Base-by-base conservation (phyloP, 2,113 vertebrate genomes). In the Pygoscelis adeliae region DNA sequence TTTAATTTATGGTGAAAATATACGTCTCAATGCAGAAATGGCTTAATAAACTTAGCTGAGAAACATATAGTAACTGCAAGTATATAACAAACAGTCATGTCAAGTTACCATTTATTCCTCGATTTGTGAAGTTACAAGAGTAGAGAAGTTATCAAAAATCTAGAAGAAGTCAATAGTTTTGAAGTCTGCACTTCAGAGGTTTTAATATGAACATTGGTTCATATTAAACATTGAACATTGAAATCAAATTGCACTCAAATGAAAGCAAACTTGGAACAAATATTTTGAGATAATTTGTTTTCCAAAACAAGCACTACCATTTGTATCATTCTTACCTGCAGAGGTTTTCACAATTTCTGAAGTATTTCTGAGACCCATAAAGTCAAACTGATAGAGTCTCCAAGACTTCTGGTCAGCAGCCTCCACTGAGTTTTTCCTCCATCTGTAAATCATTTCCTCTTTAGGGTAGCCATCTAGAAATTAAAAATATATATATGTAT, bases 371-470 rank as follows among this genome's bases (percentile, higher is more conserved):
- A 99, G 98, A 80, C 99, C 99, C 99, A 99, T 99, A 95, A 99
- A 99, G 81, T 99, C 99, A 98, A 99, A 99, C 96, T 99, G 99
- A 96, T 99, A 99, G 32, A 99, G 99, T 80, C 99, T 98, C 99
- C 99, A 99, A 85, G 99, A 99, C 89, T 99, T 99, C 96, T 99
- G 99, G 97, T 99, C 99, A 11, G 99, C 98, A 27, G 99, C 99
- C 95, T 99, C 99, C 74, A 99, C 99, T 5, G 99, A 99, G 91
- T 99, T 99, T 98, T 99, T 99, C 87, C 99, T 99, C 99, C 99
- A 99, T 97, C 99, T 99, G 96, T 99, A 99, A 97, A 99, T 97
- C 99, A 99, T 99, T 98, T 99, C 99, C 91, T 99, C 99, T 97
- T 98, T 98, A 29, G 99, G 99, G 94, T 99, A 99, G 95, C 99